These are phyloP conservation scores for Palloptera scutellata DNA, from an alignment of 2,888 invertebrate genomes.

Conservation along the genomic window DNA sequence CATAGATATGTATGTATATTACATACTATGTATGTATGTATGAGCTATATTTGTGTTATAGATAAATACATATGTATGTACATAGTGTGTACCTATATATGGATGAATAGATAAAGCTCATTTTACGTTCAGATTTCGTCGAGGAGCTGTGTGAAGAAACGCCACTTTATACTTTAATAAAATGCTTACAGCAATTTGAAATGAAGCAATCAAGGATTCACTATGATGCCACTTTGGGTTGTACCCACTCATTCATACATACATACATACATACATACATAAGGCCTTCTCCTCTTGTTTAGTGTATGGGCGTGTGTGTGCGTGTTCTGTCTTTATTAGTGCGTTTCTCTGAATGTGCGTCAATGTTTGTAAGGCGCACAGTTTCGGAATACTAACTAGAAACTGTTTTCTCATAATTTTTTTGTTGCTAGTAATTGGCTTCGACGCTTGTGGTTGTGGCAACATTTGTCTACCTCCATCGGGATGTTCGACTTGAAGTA, in stretches of 20 bases:
- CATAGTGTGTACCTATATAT: neutral
- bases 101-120: neutral
- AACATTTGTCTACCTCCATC: neutral
- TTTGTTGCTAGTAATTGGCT: slow-evolving; percentile 3
- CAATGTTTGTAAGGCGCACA: slow-evolving; percentile 35
- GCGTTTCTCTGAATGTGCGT: slow-evolving; percentile 29
- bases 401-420: neutral
- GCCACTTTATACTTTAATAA: slow-evolving; percentile 24
- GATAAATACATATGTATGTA: neutral
- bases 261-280: neutral
- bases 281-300: too few species aligned
- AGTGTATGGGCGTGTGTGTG: neutral
- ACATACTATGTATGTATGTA: neutral
- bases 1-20: neutral
- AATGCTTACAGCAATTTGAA: slow-evolving; percentile 29
- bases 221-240: slow-evolving; percentile 23
- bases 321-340: neutral
- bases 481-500: too few species aligned
- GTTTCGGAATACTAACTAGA: slow-evolving; percentile 38
- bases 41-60: neutral
- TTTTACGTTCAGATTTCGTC: neutral
- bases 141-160: neutral
- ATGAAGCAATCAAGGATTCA: slow-evolving; percentile 30
- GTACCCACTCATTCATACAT: neutral
- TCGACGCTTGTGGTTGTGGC: neutral